phyloP scores from a whole-genome alignment of 2,113 vertebrate species.

The Pseudorasbora parva region DNA sequence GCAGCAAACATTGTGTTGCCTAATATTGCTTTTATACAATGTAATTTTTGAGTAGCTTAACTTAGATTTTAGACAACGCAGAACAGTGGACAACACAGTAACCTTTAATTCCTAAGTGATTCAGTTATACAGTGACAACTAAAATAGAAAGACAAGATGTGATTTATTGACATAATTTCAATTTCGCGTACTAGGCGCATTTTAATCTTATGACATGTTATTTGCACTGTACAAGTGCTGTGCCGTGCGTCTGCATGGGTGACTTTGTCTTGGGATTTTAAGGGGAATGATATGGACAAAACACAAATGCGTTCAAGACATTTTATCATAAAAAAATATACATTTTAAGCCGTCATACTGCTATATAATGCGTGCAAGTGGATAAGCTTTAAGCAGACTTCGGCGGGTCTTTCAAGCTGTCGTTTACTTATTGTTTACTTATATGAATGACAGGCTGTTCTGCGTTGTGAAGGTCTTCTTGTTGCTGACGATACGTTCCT shows the following conservation, averaged over 20 bases:
- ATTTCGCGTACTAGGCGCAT: background rate
- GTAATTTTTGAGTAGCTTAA: no score
- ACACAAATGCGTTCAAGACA: background rate
- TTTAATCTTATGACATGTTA: background rate
- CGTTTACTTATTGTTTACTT: background rate
- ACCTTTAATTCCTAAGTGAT: background rate
- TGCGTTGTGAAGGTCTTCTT: background rate
- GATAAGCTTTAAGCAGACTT: background rate
- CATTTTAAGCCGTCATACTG: background rate
- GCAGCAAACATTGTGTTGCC: no score
- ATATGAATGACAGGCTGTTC: background rate
- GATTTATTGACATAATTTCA: background rate
- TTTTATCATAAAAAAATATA: background rate
- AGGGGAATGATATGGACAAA: background rate
- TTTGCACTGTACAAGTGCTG: background rate
- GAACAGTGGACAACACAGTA: no score
- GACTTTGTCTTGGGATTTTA: background rate
- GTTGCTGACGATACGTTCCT: no score
- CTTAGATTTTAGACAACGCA: no score
- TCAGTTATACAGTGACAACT: background rate
- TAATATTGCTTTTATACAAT: no score
- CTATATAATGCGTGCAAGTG: background rate
- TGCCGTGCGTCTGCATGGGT: background rate
- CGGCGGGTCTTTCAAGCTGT: no score
- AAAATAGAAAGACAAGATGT: background rate